phyloP scores from a whole-genome alignment of 1,140 invertebrate species.

The Heliconius hewitsoni region DNA sequence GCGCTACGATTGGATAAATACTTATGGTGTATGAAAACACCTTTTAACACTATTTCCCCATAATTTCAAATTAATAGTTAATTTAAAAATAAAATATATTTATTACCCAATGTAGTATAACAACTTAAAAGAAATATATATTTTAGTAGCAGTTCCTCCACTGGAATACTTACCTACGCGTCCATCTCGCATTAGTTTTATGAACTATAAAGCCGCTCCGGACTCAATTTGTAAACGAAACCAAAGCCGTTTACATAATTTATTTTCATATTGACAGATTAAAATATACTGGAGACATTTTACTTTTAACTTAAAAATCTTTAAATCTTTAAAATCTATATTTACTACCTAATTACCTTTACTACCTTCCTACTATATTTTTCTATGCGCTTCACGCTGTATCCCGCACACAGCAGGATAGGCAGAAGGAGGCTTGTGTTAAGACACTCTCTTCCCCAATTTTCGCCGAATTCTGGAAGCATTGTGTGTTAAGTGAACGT shows the following conservation, averaged over 20 bases:
- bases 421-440: no score
- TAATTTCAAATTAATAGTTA: neutral
- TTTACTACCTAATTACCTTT: no score
- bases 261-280: slow-evolving; percentile 29
- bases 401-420: no score
- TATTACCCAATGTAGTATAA: neutral
- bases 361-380: no score
- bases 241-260: slow-evolving; percentile 32
- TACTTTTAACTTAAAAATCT: neutral
- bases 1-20: no score
- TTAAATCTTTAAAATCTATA: no score
- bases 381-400: no score
- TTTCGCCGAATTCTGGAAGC: no score
- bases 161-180: slow-evolving; percentile 15
- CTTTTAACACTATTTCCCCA: no score
- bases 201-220: slow-evolving; percentile 60
- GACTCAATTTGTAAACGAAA: slow-evolving; percentile 67
- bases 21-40: no score
- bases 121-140: neutral
- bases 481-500: no score
- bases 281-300: slow-evolving; percentile 22
- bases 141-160: neutral
- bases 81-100: neutral
- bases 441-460: no score
- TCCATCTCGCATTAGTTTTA: slow-evolving; percentile 71